Evolutionary conservation across 2,113 vertebrate species (phyloP).

Genomic region (Boleophthalmus pectinirostris): DNA sequence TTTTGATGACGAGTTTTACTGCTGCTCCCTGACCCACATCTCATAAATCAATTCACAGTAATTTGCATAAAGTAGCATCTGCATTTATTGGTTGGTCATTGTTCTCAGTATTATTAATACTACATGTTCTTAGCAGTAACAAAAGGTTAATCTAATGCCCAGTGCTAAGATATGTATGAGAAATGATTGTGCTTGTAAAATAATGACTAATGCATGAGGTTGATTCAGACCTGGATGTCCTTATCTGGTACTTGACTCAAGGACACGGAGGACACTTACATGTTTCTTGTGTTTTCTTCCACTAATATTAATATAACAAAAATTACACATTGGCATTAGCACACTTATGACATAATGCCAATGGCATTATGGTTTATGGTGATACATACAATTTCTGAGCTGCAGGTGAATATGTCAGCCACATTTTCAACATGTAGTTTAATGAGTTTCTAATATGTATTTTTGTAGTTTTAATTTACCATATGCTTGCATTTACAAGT

Average conservation of each 20-base stretch:
- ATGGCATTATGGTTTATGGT: neutral
- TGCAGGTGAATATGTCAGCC: too few relatives aligned
- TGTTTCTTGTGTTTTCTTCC: neutral
- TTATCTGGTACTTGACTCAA: slow-evolving; percentile 17
- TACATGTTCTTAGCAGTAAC: slow-evolving; percentile 1
- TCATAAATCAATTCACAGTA: slow-evolving; percentile 21
- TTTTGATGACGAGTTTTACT: neutral
- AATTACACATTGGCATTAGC: slow-evolving; percentile 12
- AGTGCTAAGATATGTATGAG: slow-evolving; percentile 4
- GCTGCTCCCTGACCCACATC: slow-evolving; percentile 1
- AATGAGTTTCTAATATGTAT: too few relatives aligned
- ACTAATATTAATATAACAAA: slow-evolving; percentile 15
- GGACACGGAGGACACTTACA: slow-evolving; percentile 10
- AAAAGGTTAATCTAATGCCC: slow-evolving; percentile 27
- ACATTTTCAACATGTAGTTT: too few relatives aligned
- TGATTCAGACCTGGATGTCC: slow-evolving; percentile 35
- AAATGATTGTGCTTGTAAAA: slow-evolving; percentile 27
- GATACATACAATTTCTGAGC: too few relatives aligned
- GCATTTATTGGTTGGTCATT: neutral
- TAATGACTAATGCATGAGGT: slow-evolving; percentile 43
- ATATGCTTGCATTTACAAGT: too few relatives aligned
- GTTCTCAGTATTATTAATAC: neutral
- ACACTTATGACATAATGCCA: slow-evolving; percentile 24
- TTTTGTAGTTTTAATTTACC: too few relatives aligned
- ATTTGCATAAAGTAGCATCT: slow-evolving; percentile 3